Conservation (phyloP, 2,888 invertebrate genomes). For the Drosophila tripunctata region DNA sequence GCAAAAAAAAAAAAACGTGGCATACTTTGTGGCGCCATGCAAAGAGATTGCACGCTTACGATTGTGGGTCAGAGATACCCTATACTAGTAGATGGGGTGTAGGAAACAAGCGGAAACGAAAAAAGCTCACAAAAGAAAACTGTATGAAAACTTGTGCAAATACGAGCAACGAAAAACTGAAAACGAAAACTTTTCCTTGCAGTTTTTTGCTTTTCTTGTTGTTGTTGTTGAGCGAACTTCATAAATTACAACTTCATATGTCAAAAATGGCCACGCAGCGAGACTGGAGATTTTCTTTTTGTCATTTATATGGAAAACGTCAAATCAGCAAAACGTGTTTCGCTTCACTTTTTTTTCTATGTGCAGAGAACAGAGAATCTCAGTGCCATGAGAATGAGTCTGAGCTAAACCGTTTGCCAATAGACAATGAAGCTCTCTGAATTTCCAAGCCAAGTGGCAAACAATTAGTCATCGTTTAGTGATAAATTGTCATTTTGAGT, state of each 20-base stretch:
- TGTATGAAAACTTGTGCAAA: slow-evolving; percentile 31
- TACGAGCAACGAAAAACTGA: slow-evolving; percentile 26
- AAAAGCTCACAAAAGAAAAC: slow-evolving; percentile 28
- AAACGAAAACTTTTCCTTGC: slow-evolving; percentile 37
- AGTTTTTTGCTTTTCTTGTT: slow-evolving; percentile 16
- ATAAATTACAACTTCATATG: slow-evolving; percentile 77
- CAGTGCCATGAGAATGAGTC: slow-evolving; percentile 6
- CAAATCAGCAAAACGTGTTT: slow-evolving; percentile 65
- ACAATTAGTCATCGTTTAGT: slow-evolving; percentile 44
- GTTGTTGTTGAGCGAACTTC: slow-evolving; percentile 50
- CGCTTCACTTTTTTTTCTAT: neutral
- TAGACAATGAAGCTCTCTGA: neutral
- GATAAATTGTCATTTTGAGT: slow-evolving; percentile 34
- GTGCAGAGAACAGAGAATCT: neutral
- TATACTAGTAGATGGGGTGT: neutral
- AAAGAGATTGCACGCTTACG: slow-evolving; percentile 59
- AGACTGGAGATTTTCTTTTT: slow-evolving; percentile 19
- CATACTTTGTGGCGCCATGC: slow-evolving; percentile 70
- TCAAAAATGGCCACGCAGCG: slow-evolving; percentile 59
- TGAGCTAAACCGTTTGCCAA: neutral
- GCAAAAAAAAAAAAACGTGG: slow-evolving; percentile 50
- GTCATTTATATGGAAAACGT: slow-evolving; percentile 74
- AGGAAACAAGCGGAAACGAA: slow-evolving; percentile 42
- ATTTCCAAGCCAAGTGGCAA: slow-evolving; percentile 27
- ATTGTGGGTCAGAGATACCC: slow-evolving; percentile 64